Base-by-base conservation (phyloP, 2,113 vertebrate species). In the Polypterus senegalus region DNA sequence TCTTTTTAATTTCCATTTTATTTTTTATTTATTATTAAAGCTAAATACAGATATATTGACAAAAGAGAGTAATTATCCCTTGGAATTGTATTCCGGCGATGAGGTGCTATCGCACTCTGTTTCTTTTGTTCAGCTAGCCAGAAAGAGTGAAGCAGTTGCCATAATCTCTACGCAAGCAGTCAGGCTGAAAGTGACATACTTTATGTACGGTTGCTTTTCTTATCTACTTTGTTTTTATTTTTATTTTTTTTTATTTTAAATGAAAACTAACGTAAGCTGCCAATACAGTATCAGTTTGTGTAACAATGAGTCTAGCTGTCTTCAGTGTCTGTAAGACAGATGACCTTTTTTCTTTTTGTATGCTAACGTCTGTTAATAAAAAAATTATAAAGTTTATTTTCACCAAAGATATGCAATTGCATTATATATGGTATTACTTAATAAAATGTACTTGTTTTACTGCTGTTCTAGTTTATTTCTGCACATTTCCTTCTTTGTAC, bases 311-410 rank as follows among this genome's bases (percentile, higher is more conserved):
- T 52, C 10, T 8, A 79, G 77, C 79, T 74, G 70, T 85, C 76
- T 84, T 83, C 80, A 79, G 76, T 76, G 77, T 80, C 73, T 78
- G 65, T 69, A 72, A 70, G 78, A 80, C 77, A 74, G 77, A 91
- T 83, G 86, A 79, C 89, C 83, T 77, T 86, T 96, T 90, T 84
- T 27, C 27, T 91, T 98, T 97, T 95, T 97, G 89, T 97, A 95
- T 91, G 87, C 91, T 97, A 97, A 94, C 89, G 90, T 93, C 87
- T 94, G 91, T 94, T 93, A 88, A 96, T 94, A 89, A 93, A 92
- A 96, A 91, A 93, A 97, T 97, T 94, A 96, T 97, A 96, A 96
- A 95, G 87, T 96, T 97, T 98, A 98, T 98, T 98, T 98, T 98
- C 93, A 93, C 94, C 96, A 98, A 98, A 98, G 95, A 98, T 90